These are phyloP conservation scores for Acromyrmex echinatior DNA, from an alignment of 1,140 invertebrate genomes.

Conservation along the genomic window DNA sequence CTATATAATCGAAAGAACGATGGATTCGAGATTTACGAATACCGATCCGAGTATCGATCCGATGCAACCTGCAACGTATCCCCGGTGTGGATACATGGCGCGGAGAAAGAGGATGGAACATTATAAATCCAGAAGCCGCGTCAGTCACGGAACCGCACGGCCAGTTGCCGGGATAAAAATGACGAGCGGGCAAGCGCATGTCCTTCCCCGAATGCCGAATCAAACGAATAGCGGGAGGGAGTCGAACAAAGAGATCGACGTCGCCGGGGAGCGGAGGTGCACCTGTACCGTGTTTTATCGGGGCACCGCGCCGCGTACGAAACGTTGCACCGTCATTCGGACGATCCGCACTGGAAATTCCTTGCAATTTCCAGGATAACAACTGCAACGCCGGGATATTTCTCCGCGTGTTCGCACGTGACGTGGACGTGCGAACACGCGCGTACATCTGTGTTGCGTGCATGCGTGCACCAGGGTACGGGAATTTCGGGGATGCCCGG, in stretches of 20 bases:
- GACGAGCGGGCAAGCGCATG: constrained; percentile 46
- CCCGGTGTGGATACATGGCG: no score
- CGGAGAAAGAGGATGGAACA: constrained; percentile 31
- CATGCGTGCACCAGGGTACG: background rate
- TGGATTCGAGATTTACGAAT: background rate
- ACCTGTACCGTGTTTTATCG: background rate
- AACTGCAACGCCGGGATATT: constrained; percentile 56
- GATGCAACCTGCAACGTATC: no score
- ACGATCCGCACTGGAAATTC: constrained; percentile 67
- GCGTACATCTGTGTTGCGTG: background rate
- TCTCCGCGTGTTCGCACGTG: constrained; percentile 27
- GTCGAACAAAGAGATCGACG: constrained; percentile 62
- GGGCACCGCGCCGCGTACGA: background rate
- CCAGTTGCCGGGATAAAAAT: constrained; percentile 54
- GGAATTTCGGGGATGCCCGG: background rate
- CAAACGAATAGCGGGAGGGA: constrained; percentile 30
- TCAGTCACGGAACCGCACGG: constrained; percentile 53
- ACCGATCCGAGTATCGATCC: constrained; percentile 2
- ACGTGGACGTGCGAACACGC: background rate
- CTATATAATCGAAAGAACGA: constrained; percentile 8
- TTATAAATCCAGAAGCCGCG: constrained; percentile 59
- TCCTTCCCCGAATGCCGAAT: constrained; percentile 12
- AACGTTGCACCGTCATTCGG: constrained; percentile 45
- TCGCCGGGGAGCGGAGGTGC: background rate
- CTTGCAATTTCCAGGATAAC: constrained; percentile 61